These are phyloP conservation scores for Ganaspis brasiliensis DNA, from an alignment of 2,888 invertebrate genomes.

Conservation along the genomic window DNA sequence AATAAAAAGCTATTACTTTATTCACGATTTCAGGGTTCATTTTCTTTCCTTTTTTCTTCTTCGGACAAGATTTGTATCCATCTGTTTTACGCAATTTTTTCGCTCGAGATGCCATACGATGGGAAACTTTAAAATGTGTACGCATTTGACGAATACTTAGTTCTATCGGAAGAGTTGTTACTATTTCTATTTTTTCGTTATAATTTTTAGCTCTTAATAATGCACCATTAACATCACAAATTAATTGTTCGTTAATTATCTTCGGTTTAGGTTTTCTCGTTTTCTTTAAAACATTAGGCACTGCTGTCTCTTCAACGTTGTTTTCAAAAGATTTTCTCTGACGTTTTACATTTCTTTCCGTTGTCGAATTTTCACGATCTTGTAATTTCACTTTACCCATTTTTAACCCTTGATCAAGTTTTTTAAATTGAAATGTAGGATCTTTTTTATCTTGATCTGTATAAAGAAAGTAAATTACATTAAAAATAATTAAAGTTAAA, in stretches of 20 bases:
- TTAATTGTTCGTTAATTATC: constrained; percentile 22
- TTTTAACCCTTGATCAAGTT: not conserved
- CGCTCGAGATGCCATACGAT: constrained; percentile 43
- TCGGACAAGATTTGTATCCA: constrained; percentile 40
- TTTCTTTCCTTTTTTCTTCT: not conserved
- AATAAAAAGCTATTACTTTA: constrained; percentile 38
- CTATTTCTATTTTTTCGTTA: constrained; percentile 41
- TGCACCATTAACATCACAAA: constrained; percentile 23
- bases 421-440: not conserved
- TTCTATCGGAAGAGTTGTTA: constrained; percentile 45
- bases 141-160: constrained; percentile 45
- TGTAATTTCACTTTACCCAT: not conserved
- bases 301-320: not conserved
- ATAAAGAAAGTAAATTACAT: not conserved
- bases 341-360: not conserved
- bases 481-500: not conserved
- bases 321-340: not conserved
- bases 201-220: constrained; percentile 14
- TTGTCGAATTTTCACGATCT: not conserved
- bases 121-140: constrained; percentile 36
- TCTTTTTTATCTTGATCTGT: not conserved
- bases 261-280: not conserved
- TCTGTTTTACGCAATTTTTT: constrained; percentile 44
- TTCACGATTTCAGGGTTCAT: not conserved
- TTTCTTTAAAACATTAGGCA: not conserved